phyloP scores from a whole-genome alignment of 1,140 invertebrate species.

The Gonatopus flavifemur region DNA sequence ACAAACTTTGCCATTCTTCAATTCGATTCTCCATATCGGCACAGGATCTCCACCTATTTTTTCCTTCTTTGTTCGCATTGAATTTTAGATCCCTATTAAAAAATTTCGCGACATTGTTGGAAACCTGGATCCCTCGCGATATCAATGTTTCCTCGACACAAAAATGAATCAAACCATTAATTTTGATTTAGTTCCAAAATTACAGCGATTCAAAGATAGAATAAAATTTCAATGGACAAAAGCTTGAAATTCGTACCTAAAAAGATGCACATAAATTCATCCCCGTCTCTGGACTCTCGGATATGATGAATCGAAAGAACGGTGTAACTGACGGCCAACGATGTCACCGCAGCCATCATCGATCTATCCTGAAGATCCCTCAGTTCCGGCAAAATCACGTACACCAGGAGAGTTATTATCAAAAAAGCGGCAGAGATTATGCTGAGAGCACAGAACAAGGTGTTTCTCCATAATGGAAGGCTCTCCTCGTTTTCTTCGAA shows the following conservation, averaged over 20 bases:
- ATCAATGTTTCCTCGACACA: too few relatives aligned
- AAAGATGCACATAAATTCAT: constrained; percentile 46
- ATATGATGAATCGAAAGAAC: constrained; percentile 61
- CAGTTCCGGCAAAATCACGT: constrained; percentile 62
- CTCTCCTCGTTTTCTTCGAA: constrained; percentile 42
- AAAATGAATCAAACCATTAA: too few relatives aligned
- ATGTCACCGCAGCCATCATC: constrained; percentile 55
- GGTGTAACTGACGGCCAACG: constrained; percentile 61
- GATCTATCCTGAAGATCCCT: constrained; percentile 60
- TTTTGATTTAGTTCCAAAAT: too few relatives aligned
- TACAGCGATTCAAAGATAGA: background rate
- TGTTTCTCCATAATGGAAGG: constrained; percentile 30
- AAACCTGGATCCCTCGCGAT: too few relatives aligned
- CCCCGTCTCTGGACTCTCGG: constrained; percentile 31
- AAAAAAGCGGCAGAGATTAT: constrained; percentile 65
- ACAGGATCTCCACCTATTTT: too few relatives aligned
- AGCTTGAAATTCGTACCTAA: constrained; percentile 50
- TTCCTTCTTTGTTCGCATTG: too few relatives aligned
- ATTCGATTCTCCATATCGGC: too few relatives aligned
- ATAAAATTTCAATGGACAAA: too few relatives aligned
- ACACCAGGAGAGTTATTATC: constrained; percentile 61
- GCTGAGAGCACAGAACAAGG: constrained; percentile 53
- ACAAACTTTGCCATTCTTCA: too few relatives aligned
- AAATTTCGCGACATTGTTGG: too few relatives aligned
- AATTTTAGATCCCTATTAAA: too few relatives aligned